Evolutionary conservation across 2,888 invertebrate genomes (phyloP).

Genomic region (Dexiosoma caninum): DNA sequence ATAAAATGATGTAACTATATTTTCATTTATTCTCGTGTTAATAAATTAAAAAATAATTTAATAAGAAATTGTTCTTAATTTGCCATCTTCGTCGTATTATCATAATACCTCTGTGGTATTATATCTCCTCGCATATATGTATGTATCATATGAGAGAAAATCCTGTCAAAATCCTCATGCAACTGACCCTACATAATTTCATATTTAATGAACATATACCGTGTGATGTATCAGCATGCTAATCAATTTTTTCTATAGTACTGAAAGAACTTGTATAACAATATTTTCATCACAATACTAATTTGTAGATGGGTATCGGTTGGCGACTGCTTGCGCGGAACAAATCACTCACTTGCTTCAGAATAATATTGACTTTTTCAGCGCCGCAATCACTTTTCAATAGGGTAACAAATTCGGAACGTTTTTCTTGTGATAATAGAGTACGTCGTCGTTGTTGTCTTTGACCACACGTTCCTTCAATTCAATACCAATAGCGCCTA

Average conservation of each 20-base stretch:
- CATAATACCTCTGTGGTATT: too few relatives aligned
- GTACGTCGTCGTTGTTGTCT: conserved; percentile 73
- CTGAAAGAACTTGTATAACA: conserved; percentile 79
- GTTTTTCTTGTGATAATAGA: conserved; percentile 75
- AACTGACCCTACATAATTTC: conserved; percentile 68
- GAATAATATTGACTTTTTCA: conserved; percentile 79
- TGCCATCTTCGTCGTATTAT: too few relatives aligned
- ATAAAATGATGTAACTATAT: too few relatives aligned
- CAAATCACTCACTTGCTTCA: conserved; percentile 77
- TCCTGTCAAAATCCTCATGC: background rate
- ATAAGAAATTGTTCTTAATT: too few relatives aligned
- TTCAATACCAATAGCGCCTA: conserved; percentile 74
- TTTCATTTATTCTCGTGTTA: too few relatives aligned
- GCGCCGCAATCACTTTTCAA: conserved; percentile 79
- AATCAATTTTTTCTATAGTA: conserved; percentile 79
- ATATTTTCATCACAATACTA: too few relatives aligned
- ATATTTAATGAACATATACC: conserved; percentile 71
- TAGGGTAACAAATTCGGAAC: conserved; percentile 78
- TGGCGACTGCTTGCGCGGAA: conserved; percentile 75
- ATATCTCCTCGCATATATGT: too few relatives aligned
- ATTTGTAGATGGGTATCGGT: conserved; percentile 80
- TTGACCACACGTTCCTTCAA: conserved; percentile 69
- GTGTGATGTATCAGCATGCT: conserved; percentile 67
- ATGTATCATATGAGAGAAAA: too few relatives aligned
- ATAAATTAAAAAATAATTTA: too few relatives aligned